Base-by-base conservation (phyloP, 2,888 invertebrate genomes). In the Maniola hyperantus region DNA sequence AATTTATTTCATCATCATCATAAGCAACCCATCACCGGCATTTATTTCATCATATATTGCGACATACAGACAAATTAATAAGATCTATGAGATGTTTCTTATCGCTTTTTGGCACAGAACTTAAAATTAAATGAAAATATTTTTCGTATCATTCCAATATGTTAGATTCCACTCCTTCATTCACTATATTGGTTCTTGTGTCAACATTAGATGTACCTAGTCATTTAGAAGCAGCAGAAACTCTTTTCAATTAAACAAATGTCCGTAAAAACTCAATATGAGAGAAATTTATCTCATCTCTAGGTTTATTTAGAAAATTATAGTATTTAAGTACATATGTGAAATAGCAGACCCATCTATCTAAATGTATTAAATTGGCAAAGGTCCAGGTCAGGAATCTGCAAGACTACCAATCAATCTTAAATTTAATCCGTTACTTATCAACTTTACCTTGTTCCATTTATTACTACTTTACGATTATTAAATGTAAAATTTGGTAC, bases 311-410 rank as follows among this genome's bases (percentile, higher is more conserved):
- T 6, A 55, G 2, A 18, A 15, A 18, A 18, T 36, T 11, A 18
- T 15, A 15, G 1, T 18, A n/a, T n/a, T n/a, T n/a, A 36, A 33
- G 11, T 55, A n/a, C n/a, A n/a, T n/a, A 36, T 36, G 20, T 20
- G 13, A 42, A 20, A 20, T 42, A 13, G 15, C 7, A 55, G 2
- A 57, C 5, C 0, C 6, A 42, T 42, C 11, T 18, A 18, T 15
- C 39, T 39, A 55, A 55, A 55, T 55, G 36, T 39, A 55, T 39
- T 36, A 55, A 6, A 18, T 11, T 55, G 55, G 55, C 57, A 42
- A 42, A 42, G 7, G 0, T 57, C 57, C 42, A 57, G 18, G 11
- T 42, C 39, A 20, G 42, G 57, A 42, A 57, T 57, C 20, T 42
- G 42, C 42, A 55, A 39, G 13, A 34, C 36, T 54, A 15, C 36